phyloP scores from a whole-genome alignment of 1,140 invertebrate species.

The Drosophila pandora region DNA sequence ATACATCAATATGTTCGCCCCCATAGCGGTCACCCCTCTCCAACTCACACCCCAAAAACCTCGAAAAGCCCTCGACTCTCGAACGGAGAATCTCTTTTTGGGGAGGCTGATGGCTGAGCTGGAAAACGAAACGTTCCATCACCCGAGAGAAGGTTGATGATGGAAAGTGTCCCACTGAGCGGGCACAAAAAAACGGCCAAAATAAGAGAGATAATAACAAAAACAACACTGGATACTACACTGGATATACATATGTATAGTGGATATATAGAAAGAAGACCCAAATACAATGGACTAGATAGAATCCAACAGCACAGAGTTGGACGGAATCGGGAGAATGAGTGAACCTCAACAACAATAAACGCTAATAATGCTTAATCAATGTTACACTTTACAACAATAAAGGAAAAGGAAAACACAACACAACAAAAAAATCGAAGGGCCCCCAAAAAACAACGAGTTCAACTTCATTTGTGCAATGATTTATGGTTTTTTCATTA shows the following conservation, averaged over 20 bases:
- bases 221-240: slow-evolving; percentile 30
- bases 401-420: slow-evolving; percentile 36
- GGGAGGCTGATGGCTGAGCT: slow-evolving; percentile 55
- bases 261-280: slow-evolving; percentile 37
- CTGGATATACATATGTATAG: neutral
- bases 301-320: slow-evolving; percentile 28
- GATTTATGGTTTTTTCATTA: slow-evolving; percentile 79
- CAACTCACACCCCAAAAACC: slow-evolving; percentile 5
- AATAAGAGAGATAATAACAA: slow-evolving; percentile 29
- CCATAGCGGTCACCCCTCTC: slow-evolving; percentile 20
- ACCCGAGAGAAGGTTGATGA: slow-evolving; percentile 72
- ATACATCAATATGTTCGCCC: slow-evolving; percentile 56
- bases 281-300: slow-evolving; percentile 50
- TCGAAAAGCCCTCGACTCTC: slow-evolving; percentile 22
- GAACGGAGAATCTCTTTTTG: slow-evolving; percentile 44
- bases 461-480: slow-evolving; percentile 73
- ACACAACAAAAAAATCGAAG: slow-evolving; percentile 32
- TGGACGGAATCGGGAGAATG: slow-evolving; percentile 8
- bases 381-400: slow-evolving; percentile 82
- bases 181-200: slow-evolving; percentile 50
- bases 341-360: slow-evolving; percentile 68
- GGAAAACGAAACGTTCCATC: slow-evolving; percentile 73
- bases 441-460: slow-evolving; percentile 31
- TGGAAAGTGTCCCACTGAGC: slow-evolving; percentile 79
- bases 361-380: slow-evolving; percentile 81